Percentiles rank a stretch among this genome's conserved stretches.
Conservation (phyloP, 2,113 vertebrate genomes). For the Lamprologus lemairii region DNA sequence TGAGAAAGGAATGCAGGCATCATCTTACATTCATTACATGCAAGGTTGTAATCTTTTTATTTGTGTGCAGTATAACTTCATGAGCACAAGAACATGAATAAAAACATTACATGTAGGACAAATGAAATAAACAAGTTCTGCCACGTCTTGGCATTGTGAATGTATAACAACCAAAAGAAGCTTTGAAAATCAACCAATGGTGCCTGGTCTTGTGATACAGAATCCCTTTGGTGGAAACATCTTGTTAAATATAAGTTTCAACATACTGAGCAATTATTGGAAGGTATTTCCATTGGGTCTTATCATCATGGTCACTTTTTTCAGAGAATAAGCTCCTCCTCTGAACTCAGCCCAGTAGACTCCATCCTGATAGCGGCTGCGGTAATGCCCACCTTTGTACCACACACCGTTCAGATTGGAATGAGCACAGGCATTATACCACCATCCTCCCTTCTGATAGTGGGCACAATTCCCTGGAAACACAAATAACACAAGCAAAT, state of each 20-base stretch:
- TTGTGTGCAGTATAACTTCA: neutral
- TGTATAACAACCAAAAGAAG: neutral
- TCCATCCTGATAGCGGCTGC: slow-evolving; percentile 93
- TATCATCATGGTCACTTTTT: slow-evolving; percentile 98
- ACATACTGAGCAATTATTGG: slow-evolving; percentile 57
- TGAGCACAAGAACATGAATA: neutral
- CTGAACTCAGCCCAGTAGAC: slow-evolving; percentile 98
- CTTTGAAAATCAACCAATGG: neutral
- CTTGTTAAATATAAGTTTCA: neutral
- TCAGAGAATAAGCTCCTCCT: slow-evolving; percentile 91
- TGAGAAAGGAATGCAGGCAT: neutral
- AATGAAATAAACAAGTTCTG: neutral
- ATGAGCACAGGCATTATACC: slow-evolving; percentile 97
- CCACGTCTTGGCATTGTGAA: neutral
- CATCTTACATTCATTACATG: neutral
- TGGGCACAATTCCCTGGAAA: slow-evolving; percentile 91
- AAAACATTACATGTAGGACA: neutral
- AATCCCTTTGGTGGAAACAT: neutral
- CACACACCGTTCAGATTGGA: slow-evolving; percentile 98
- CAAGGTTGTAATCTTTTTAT: neutral
- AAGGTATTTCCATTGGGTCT: slow-evolving; percentile 94
- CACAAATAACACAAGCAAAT: neutral
- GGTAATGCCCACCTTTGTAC: slow-evolving; percentile 95
- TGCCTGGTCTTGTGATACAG: neutral
- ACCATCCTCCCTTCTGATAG: slow-evolving; percentile 98